Evolutionary conservation across 2,888 invertebrate genomes (phyloP), one percentile per base, ranked within the genome.

Genomic region (Xestia ashworthii): DNA sequence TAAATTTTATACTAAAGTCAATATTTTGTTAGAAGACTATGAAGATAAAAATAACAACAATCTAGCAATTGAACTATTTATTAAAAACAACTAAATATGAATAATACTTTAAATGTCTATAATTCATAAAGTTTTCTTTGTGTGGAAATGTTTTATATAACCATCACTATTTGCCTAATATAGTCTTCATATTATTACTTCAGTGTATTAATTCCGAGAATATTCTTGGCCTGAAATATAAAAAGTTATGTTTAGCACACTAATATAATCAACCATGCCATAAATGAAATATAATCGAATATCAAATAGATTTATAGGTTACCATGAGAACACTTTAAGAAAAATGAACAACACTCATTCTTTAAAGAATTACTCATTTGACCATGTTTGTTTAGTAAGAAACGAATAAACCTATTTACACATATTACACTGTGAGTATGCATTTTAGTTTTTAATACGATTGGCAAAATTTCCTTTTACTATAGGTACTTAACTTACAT

Each of bases 171-270:
- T 78, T 81, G 60, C 71, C 77, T 88, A 85, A 83, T 86, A 87
- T 85, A 86, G 71, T 85, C 88, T 81, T 82, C 84, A 76, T 82
- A 83, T 93, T 92, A 83, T 93, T 92, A 95, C 91, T 95, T 95
- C 83, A 95, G 84, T 83, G 93, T 92, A 91, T 96, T 96, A 62
- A 96, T 92, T 86, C 96, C 96, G 84, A 96, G 91, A 81, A 96
- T 96, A 85, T 96, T 96, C 90, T 96, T 96, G 60, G 96, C 95
- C 95, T 95, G 93, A 86, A 94, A 94, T 83, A 89, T 81, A 88
- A 88, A 78, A 60, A 65, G 41, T n/a, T n/a, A 64, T 69, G 41
- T 67, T 78, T 19, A 80, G n/a, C 76, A 82, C 65, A 80, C 44
- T 73, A 76, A 41, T 67, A 67, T 64, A 71, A 44, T n/a, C 8